A percentile compares a stretch with the other conserved stretches of the same genome.
Evolutionary conservation across 1,140 invertebrate species (phyloP).

Genomic region (Listronotus oregonensis): DNA sequence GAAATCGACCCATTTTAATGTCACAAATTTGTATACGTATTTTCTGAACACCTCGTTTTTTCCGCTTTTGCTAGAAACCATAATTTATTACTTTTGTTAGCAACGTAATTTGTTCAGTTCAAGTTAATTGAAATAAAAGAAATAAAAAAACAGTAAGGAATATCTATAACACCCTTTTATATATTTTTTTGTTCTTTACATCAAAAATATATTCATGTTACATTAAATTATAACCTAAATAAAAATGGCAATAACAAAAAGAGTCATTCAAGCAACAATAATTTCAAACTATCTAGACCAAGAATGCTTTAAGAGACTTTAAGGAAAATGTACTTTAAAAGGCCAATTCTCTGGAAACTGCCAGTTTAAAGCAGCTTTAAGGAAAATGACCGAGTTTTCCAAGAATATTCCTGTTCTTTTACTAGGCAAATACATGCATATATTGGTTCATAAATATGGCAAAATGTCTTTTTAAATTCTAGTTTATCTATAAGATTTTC

Average conservation of each 20-base stretch:
- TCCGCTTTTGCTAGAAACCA: no score
- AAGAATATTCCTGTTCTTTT: slow-evolving; percentile 17
- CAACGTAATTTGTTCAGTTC: no score
- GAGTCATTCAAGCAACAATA: slow-evolving; percentile 21
- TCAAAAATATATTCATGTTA: no score
- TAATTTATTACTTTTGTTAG: no score
- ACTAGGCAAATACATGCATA: slow-evolving; percentile 22
- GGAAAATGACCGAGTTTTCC: slow-evolving; percentile 19
- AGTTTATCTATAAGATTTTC: slow-evolving; percentile 4
- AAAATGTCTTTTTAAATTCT: slow-evolving; percentile 1
- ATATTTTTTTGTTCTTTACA: no score
- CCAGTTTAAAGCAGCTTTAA: slow-evolving; percentile 11
- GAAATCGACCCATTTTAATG: no score
- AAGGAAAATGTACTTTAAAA: slow-evolving; percentile 25
- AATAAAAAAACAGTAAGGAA: no score
- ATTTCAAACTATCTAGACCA: slow-evolving; percentile 16
- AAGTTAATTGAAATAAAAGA: no score
- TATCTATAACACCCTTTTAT: no score
- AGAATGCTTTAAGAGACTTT: slow-evolving; percentile 13
- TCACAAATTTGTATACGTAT: no score
- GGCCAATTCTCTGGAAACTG: slow-evolving; percentile 21
- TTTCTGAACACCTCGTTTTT: no score
- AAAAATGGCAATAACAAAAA: not conserved
- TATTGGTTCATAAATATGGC: slow-evolving; percentile 17
- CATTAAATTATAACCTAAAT: no score